Conservation (phyloP, 2,797 vertebrate genomes). For the Oceanodroma leucorhoa region DNA sequence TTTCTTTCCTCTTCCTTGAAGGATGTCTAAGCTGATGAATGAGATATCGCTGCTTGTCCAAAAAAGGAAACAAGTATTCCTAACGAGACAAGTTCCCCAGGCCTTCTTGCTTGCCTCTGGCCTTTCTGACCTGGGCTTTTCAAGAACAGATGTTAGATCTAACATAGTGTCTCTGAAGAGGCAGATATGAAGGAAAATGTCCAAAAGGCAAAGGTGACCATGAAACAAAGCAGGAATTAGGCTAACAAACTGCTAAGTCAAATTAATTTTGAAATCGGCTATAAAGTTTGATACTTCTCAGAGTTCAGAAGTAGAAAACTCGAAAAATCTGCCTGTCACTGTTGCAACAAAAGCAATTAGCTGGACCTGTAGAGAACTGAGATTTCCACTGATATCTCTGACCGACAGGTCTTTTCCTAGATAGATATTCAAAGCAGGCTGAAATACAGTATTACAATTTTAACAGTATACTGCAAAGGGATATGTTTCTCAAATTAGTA, state of each 20-base stretch:
- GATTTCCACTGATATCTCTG: neutral
- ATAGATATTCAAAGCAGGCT: neutral
- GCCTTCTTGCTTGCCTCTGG: neutral
- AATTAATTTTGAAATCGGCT: neutral
- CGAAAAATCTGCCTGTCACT: neutral
- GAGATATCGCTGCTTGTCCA: neutral
- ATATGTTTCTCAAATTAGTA: neutral
- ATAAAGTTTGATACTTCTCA: neutral
- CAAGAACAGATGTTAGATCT: neutral
- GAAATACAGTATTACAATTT: neutral
- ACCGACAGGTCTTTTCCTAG: neutral
- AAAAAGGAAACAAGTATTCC: neutral
- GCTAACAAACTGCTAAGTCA: neutral
- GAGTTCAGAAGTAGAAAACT: neutral
- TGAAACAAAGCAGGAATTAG: neutral
- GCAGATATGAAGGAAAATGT: neutral
- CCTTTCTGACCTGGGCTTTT: neutral
- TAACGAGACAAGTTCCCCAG: neutral
- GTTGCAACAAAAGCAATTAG: neutral
- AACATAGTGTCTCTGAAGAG: neutral
- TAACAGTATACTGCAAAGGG: neutral
- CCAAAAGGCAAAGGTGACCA: neutral
- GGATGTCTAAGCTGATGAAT: constrained; percentile 24
- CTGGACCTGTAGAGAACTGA: neutral
- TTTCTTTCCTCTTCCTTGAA: neutral